Percentiles rank a stretch among this genome's conserved stretches.
phyloP scores from a whole-genome alignment of 2,888 invertebrate genomes.

The Ceramica pisi region DNA sequence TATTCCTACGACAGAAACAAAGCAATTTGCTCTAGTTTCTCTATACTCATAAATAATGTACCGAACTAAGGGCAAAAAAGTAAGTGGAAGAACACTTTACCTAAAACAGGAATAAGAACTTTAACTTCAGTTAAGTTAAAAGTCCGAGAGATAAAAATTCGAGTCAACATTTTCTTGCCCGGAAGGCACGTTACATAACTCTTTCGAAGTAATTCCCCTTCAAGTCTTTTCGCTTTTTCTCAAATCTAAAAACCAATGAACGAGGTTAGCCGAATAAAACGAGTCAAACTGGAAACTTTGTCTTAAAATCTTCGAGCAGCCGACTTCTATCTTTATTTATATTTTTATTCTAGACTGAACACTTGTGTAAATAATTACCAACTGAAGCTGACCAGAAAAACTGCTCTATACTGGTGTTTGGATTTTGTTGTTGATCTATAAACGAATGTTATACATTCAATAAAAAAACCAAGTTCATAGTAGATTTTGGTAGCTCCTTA shows the following conservation, averaged over 20 bases:
- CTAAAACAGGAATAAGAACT: constrained; percentile 48
- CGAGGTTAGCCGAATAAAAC: constrained; percentile 25
- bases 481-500: too few species aligned
- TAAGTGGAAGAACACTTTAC: constrained; percentile 53
- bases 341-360: constrained; percentile 16
- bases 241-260: constrained; percentile 56
- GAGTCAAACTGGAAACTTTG: constrained; percentile 35
- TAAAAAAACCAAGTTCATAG: neutral
- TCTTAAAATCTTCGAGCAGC: constrained; percentile 1
- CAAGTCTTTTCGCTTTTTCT: constrained; percentile 34
- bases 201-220: constrained; percentile 46
- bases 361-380: constrained; percentile 17
- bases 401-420: constrained; percentile 14
- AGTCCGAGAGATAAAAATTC: constrained; percentile 48
- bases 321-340: constrained; percentile 16
- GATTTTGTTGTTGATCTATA: neutral
- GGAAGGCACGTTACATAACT: constrained; percentile 51
- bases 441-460: neutral
- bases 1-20: neutral
- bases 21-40: neutral
- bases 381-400: constrained; percentile 6
- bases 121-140: constrained; percentile 57
- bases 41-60: constrained; percentile 10
- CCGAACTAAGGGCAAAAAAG: constrained; percentile 10
- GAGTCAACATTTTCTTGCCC: constrained; percentile 47